These are phyloP conservation scores for Drosophila nebulosa DNA, from an alignment of 1,140 invertebrate genomes.

Conservation along the genomic window DNA sequence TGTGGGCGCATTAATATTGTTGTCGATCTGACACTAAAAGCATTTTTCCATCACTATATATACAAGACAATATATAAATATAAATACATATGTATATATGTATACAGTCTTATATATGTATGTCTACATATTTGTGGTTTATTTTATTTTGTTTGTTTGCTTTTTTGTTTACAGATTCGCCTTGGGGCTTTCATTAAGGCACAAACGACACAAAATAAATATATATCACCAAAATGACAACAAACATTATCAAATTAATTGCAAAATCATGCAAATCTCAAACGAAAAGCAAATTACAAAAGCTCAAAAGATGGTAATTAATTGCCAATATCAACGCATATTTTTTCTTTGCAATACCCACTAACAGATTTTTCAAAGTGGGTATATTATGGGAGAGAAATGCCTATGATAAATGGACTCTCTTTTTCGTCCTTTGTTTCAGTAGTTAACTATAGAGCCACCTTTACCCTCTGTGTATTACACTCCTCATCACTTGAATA, in stretches of 20 bases:
- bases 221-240: conserved; percentile 20
- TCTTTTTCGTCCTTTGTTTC: too few relatives aligned
- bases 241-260: conserved; percentile 23
- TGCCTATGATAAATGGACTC: too few relatives aligned
- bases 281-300: conserved; percentile 18
- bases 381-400: background rate
- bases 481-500: too few relatives aligned
- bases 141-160: too few relatives aligned
- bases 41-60: conserved; percentile 12
- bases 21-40: conserved; percentile 11
- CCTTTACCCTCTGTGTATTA: too few relatives aligned
- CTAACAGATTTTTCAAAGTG: background rate
- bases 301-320: conserved; percentile 9
- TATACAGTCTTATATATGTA: background rate
- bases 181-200: conserved; percentile 19
- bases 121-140: background rate
- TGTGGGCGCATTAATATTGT: conserved; percentile 1
- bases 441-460: too few relatives aligned
- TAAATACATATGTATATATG: background rate
- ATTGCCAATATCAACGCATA: conserved; percentile 20
- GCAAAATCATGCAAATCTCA: conserved; percentile 23
- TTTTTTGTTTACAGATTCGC: conserved; percentile 19
- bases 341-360: background rate
- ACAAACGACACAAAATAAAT: conserved; percentile 10
- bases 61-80: background rate